These are phyloP conservation scores for Brachionus asplanchnoidis DNA, from an alignment of 1,140 invertebrate genomes.

Conservation along the genomic window DNA sequence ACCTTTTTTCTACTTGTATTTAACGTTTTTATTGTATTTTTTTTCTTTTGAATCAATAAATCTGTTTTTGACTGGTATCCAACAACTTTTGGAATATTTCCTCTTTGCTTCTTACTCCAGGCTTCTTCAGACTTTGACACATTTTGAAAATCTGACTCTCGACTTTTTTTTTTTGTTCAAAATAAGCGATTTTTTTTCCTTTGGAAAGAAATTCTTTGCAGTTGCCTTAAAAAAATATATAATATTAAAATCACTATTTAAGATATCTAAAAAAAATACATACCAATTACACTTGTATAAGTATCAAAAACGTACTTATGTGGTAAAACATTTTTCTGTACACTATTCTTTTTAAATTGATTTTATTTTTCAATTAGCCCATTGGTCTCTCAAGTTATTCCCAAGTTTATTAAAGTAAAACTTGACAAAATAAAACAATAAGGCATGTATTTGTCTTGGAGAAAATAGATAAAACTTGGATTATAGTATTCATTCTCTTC, in stretches of 20 bases:
- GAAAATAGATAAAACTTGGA: not conserved
- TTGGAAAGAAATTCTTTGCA: constrained; percentile 32
- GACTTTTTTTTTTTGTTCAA: not conserved
- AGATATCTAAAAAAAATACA: not conserved
- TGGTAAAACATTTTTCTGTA: constrained; percentile 13
- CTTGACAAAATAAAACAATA: constrained; percentile 32
- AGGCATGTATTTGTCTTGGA: constrained; percentile 17
- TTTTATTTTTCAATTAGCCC: constrained; percentile 33
- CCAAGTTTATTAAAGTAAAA: not conserved
- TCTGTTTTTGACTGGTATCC: constrained; percentile 19
- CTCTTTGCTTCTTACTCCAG: constrained; percentile 2
- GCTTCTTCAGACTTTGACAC: constrained; percentile 9
- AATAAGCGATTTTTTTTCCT: not conserved
- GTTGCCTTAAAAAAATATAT: constrained; percentile 13
- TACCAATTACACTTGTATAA: constrained; percentile 33
- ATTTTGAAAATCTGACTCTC: constrained; percentile 29
- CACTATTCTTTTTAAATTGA: constrained; percentile 29
- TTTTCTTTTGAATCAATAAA: constrained; percentile 6
- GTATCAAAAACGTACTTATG: constrained; percentile 31
- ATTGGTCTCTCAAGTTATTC: constrained; percentile 22
- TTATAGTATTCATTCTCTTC: constrained; percentile 4
- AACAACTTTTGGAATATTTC: not conserved
- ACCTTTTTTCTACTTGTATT: constrained; percentile 16
- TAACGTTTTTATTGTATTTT: constrained; percentile 21
- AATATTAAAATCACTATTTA: not conserved